Conservation (phyloP, 1,140 invertebrate species). For the Bombus waltoni region DNA sequence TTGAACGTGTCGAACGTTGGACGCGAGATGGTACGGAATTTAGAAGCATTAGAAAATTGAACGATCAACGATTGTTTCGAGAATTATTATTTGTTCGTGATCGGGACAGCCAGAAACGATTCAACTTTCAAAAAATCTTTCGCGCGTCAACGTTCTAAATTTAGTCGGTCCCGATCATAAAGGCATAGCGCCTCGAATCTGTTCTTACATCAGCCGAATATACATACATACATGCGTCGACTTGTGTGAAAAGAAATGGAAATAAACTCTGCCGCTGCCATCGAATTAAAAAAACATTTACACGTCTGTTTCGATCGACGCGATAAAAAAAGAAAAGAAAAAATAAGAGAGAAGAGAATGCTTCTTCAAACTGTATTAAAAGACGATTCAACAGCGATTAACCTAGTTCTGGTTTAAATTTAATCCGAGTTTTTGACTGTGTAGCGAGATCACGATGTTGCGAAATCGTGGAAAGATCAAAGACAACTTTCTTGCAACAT, state of each 20-base stretch:
- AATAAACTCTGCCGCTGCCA: constrained; percentile 17
- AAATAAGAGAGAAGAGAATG: not conserved
- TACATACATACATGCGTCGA: not conserved
- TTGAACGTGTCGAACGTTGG: too few species aligned
- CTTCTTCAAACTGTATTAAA: not conserved
- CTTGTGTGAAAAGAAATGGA: constrained; percentile 27
- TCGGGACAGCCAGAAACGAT: not conserved
- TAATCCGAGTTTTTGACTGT: not conserved
- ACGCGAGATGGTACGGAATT: too few species aligned
- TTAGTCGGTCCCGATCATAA: constrained; percentile 11
- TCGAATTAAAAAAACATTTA: not conserved
- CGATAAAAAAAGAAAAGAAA: not conserved
- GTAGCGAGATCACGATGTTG: not conserved
- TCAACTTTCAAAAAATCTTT: not conserved
- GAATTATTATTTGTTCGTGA: not conserved
- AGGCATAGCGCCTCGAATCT: constrained; percentile 1
- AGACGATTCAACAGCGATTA: not conserved
- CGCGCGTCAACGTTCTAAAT: constrained; percentile 28
- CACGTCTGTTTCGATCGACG: not conserved
- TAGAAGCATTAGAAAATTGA: too few species aligned
- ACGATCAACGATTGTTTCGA: too few species aligned
- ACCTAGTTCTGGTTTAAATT: not conserved
- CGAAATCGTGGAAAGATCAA: not conserved
- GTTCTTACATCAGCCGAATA: constrained; percentile 30
- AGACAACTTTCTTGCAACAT: not conserved